Conservation (phyloP, 2,888 invertebrate genomes). For the Drosophila bunnanda region DNA sequence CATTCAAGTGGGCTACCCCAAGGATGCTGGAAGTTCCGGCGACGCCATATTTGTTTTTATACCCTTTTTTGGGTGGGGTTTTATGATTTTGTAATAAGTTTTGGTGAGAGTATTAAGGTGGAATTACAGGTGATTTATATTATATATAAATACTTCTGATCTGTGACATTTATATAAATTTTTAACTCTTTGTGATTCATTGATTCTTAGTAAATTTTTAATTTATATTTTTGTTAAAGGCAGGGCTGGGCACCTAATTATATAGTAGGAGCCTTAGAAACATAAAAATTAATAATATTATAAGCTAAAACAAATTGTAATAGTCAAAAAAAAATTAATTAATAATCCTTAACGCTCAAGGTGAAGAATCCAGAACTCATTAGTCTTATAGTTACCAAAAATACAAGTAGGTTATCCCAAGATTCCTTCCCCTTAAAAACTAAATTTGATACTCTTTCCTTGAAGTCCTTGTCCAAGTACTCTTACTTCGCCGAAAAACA, state of each 20-base stretch:
- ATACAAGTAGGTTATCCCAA: not conserved
- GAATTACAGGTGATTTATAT: fast-evolving
- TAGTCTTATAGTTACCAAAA: not conserved
- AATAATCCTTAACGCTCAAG: no score
- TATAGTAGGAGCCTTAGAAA: not conserved
- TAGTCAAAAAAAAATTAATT: no score
- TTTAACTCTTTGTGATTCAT: not conserved
- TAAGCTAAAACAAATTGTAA: not conserved
- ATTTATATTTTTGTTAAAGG: no score
- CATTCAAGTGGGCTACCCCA: slow-evolving; percentile 71
- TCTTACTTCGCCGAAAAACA: slow-evolving; percentile 43
- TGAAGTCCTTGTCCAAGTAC: not conserved
- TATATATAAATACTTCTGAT: not conserved
- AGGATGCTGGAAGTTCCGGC: slow-evolving; percentile 29
- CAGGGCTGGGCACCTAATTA: not conserved
- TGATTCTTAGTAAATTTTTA: not conserved
- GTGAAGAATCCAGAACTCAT: fast-evolving
- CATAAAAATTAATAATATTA: not conserved
- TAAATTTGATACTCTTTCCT: not conserved
- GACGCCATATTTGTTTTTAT: slow-evolving; percentile 78
- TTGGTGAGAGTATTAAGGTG: not conserved
- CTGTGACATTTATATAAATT: not conserved
- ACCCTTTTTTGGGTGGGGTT: not conserved
- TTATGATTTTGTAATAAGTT: not conserved
- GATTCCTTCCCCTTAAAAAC: not conserved